Conservation (phyloP, 2,797 vertebrate species). For the Bucorvus abyssinicus region DNA sequence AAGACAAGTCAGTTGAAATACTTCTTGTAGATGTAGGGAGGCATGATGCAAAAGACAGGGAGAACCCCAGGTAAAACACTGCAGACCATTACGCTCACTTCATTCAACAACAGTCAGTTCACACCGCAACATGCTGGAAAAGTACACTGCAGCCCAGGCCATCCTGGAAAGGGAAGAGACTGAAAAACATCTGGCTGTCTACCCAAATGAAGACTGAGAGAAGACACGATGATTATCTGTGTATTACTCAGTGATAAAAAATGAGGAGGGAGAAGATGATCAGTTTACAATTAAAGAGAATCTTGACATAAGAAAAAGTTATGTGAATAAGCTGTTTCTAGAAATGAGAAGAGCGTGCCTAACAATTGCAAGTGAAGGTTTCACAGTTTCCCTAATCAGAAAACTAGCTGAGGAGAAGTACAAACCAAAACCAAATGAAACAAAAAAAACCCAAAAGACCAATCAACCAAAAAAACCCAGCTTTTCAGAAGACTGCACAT, state of each 20-base stretch:
- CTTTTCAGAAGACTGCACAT: not conserved
- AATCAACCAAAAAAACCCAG: not conserved
- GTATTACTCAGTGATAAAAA: not conserved
- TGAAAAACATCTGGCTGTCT: not conserved
- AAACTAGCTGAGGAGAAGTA: not conserved
- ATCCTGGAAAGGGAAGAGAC: not conserved
- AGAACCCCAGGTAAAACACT: not conserved
- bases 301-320: not conserved
- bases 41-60: not conserved
- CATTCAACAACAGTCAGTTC: not conserved
- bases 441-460: not conserved
- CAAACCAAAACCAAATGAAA: not conserved
- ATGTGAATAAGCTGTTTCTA: not conserved
- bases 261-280: not conserved
- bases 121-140: not conserved
- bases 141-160: not conserved
- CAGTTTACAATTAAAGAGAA: not conserved
- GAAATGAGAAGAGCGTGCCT: not conserved
- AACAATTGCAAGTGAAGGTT: not conserved
- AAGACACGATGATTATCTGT: not conserved
- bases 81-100: not conserved
- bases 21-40: not conserved
- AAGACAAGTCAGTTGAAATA: not conserved
- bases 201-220: not conserved
- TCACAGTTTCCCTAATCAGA: not conserved